phyloP scores from a whole-genome alignment of 1,140 invertebrate genomes.

The Caenorhabditis brenneri region DNA sequence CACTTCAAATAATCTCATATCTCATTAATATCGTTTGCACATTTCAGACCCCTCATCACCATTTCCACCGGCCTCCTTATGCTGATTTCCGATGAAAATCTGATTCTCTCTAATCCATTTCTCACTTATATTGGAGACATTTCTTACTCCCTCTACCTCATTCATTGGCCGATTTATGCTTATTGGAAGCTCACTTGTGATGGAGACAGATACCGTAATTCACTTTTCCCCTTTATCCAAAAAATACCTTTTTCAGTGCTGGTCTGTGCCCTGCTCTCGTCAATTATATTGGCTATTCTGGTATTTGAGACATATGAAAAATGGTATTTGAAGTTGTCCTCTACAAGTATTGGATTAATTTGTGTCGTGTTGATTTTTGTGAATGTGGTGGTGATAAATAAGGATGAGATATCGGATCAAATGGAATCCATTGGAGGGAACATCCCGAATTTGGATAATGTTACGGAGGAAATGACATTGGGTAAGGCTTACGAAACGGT shows the following conservation, averaged over 20 bases:
- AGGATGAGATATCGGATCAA: not conserved
- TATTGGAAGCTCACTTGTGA: not conserved
- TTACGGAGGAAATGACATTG: not conserved
- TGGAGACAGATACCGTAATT: not conserved
- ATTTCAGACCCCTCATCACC: not conserved
- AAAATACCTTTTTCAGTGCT: not conserved
- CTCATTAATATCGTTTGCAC: too few relatives aligned
- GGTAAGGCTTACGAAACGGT: not conserved
- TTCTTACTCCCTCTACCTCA: slow-evolving; percentile 23
- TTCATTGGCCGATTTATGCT: slow-evolving; percentile 31
- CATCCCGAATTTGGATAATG: not conserved
- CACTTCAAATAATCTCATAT: too few relatives aligned
- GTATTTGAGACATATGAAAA: not conserved
- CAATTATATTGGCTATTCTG: not conserved
- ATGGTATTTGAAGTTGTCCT: not conserved
- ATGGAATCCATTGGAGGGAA: not conserved
- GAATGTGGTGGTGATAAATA: not conserved
- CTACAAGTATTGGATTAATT: not conserved
- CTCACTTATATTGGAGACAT: slow-evolving; percentile 34
- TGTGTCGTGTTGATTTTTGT: not conserved
- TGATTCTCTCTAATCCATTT: not conserved
- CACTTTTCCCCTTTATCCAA: not conserved
- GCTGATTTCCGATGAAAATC: not conserved
- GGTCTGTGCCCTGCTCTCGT: not conserved
- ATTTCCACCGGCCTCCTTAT: not conserved